Percentiles rank a stretch among this genome's conserved stretches.
phyloP scores from a whole-genome alignment of 2,888 invertebrate species.

The Arenicola marina region DNA sequence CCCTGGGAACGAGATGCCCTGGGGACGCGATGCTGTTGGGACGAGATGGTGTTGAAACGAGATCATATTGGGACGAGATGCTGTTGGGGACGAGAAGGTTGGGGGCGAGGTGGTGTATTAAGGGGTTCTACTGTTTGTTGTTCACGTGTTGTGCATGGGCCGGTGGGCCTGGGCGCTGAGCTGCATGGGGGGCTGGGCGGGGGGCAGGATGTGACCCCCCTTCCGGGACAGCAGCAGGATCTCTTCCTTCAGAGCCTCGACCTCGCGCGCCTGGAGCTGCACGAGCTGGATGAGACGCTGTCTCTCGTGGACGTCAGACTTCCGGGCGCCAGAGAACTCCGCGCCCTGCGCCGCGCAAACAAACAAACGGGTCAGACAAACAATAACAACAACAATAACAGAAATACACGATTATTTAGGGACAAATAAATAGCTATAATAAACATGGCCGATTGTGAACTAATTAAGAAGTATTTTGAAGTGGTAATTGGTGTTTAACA shows the following conservation, averaged over 20 bases:
- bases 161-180: conserved; percentile 11
- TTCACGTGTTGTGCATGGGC: conserved; percentile 8
- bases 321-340: conserved; percentile 51
- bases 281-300: conserved; percentile 59
- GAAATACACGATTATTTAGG: too few species aligned
- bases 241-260: conserved; percentile 60
- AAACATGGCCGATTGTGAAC: too few species aligned
- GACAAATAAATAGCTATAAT: too few species aligned
- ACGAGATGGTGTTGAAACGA: too few species aligned
- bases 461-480: too few species aligned
- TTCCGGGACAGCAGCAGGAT: conserved; percentile 60
- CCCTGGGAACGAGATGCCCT: too few species aligned
- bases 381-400: background rate
- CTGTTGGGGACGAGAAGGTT: too few species aligned
- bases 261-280: conserved; percentile 60
- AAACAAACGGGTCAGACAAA: background rate
- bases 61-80: too few species aligned
- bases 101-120: background rate
- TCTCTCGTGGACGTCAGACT: conserved; percentile 53
- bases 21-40: too few species aligned
- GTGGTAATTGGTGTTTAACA: too few species aligned
- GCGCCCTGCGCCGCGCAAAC: conserved; percentile 16
- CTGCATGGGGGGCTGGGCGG: conserved; percentile 56
- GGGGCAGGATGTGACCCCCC: conserved; percentile 61
- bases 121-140: conserved; percentile 20